Evolutionary conservation across 2,888 invertebrate genomes (phyloP).

Genomic region (Microdon myrmicae): DNA sequence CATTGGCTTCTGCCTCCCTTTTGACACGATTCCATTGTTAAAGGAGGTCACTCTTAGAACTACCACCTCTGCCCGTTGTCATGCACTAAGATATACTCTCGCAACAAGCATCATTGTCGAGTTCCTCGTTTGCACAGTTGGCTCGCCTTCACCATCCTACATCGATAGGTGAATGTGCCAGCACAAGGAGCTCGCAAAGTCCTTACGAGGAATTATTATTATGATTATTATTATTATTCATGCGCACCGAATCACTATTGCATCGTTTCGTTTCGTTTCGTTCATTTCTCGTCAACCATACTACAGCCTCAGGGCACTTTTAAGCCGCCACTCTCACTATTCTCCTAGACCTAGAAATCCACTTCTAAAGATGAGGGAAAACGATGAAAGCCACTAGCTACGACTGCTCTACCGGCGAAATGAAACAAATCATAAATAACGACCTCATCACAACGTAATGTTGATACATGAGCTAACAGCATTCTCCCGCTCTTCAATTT

Average conservation of each 20-base stretch:
- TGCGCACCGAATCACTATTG: slow-evolving; percentile 6
- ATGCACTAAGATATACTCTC: slow-evolving; percentile 38
- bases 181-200: slow-evolving; percentile 26
- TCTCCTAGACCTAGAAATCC: slow-evolving; percentile 51
- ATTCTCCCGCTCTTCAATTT: too few relatives aligned
- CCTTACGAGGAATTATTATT: slow-evolving; percentile 35
- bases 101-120: slow-evolving; percentile 37
- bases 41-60: slow-evolving; percentile 29
- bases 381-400: slow-evolving; percentile 30
- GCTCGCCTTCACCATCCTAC: background rate
- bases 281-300: slow-evolving; percentile 3
- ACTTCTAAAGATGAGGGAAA: slow-evolving; percentile 42
- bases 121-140: slow-evolving; percentile 7
- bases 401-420: slow-evolving; percentile 10
- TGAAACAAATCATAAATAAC: slow-evolving; percentile 47
- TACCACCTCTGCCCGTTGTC: background rate
- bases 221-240: slow-evolving; percentile 49
- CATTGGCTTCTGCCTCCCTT: background rate
- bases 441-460: slow-evolving; percentile 38
- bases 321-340: slow-evolving; percentile 33
- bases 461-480: too few relatives aligned
- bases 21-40: slow-evolving; percentile 24
- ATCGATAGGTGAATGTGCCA: slow-evolving; percentile 33
- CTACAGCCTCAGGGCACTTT: slow-evolving; percentile 31
- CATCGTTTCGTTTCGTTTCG: background rate